These are phyloP conservation scores for Mesitornis unicolor DNA, from an alignment of 2,113 vertebrate genomes.

Conservation along the genomic window DNA sequence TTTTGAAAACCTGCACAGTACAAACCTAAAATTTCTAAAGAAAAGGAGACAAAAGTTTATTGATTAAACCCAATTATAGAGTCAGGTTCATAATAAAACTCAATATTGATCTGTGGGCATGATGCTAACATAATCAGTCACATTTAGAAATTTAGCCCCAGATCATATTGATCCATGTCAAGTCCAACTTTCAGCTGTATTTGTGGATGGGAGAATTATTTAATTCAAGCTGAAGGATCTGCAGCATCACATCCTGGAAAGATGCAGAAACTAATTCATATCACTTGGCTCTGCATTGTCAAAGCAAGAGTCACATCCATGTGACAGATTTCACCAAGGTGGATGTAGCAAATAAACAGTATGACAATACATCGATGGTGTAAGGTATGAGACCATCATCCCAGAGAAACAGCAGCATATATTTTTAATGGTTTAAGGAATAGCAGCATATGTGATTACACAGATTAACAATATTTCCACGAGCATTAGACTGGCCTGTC, in stretches of 20 bases:
- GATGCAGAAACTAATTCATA: slow-evolving; percentile 75
- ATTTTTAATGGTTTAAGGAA: slow-evolving; percentile 36
- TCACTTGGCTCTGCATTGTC: slow-evolving; percentile 73
- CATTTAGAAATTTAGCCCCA: slow-evolving; percentile 88
- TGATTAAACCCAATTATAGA: slow-evolving; percentile 90
- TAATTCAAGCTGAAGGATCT: slow-evolving; percentile 87
- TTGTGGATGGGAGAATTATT: slow-evolving; percentile 80
- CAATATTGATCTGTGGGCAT: slow-evolving; percentile 92
- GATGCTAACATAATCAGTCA: slow-evolving; percentile 92
- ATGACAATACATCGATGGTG: slow-evolving; percentile 65
- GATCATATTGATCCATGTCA: slow-evolving; percentile 95
- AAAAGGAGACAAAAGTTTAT: slow-evolving; percentile 95
- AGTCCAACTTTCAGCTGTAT: slow-evolving; percentile 95
- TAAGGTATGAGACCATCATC: slow-evolving; percentile 55
- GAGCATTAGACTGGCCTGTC: background rate
- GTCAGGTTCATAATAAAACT: slow-evolving; percentile 83
- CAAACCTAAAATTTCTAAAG: slow-evolving; percentile 80
- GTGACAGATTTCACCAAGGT: slow-evolving; percentile 81
- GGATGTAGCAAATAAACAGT: slow-evolving; percentile 69
- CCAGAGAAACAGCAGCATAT: background rate
- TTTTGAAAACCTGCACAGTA: slow-evolving; percentile 78
- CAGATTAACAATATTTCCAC: background rate
- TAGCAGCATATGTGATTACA: background rate
- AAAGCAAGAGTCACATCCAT: slow-evolving; percentile 83
- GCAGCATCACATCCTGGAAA: slow-evolving; percentile 67